Evolutionary conservation across 2,797 vertebrate genomes (phyloP).

Genomic region (Sebastolobus altivelis): DNA sequence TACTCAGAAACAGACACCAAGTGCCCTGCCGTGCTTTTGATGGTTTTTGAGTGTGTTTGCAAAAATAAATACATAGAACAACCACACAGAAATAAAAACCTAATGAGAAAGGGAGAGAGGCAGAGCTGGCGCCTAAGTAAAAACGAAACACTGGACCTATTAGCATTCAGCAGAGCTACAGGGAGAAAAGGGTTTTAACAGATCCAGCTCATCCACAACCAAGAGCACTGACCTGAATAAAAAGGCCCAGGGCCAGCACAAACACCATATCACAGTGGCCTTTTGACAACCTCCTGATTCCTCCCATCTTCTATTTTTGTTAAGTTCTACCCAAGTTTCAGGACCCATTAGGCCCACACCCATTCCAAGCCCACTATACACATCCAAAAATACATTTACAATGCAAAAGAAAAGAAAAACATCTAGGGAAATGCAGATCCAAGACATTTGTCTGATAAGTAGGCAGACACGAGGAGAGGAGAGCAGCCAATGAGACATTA

Average conservation of each 20-base stretch:
- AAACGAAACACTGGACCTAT: conserved; percentile 63
- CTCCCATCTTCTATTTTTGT: conserved; percentile 42
- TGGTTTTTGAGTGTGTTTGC: conserved; percentile 16
- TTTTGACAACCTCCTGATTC: conserved; percentile 56
- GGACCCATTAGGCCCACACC: conserved; percentile 36
- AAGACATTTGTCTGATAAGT: conserved; percentile 47
- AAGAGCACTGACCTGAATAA: conserved; percentile 81
- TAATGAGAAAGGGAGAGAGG: conserved; percentile 52
- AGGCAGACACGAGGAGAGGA: conserved; percentile 10
- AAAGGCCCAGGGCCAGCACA: conserved; percentile 58
- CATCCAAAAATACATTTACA: conserved; percentile 42
- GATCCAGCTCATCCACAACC: conserved; percentile 70
- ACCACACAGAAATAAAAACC: conserved; percentile 23
- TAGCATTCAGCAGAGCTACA: conserved; percentile 74
- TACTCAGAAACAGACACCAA: neutral
- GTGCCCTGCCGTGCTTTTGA: neutral
- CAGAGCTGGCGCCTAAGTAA: conserved; percentile 30
- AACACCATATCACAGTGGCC: conserved; percentile 56
- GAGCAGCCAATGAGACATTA: conserved; percentile 15
- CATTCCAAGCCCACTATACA: conserved; percentile 14
- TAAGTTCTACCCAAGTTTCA: conserved; percentile 42
- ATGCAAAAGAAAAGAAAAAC: conserved; percentile 27
- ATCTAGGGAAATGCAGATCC: conserved; percentile 39
- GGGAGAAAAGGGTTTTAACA: conserved; percentile 58
- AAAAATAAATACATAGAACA: conserved; percentile 6